Evolutionary conservation across 1,140 invertebrate genomes (phyloP).

Genomic region (Lasaia peninsularis): DNA sequence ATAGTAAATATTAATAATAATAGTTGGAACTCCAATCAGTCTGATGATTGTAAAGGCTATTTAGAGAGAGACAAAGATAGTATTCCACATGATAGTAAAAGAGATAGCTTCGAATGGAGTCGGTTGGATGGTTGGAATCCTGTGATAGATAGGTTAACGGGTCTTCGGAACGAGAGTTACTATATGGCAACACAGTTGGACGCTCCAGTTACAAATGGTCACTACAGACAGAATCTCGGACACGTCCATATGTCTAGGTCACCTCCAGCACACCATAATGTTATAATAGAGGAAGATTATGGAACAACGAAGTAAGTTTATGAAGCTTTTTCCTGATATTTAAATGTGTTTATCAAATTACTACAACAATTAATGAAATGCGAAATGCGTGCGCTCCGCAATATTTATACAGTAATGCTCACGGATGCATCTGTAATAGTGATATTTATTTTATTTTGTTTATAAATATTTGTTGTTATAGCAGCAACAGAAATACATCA

Average conservation of each 20-base stretch:
- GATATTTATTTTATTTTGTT: too few species aligned
- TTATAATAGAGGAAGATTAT: slow-evolving; percentile 86
- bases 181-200: slow-evolving; percentile 84
- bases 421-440: not conserved
- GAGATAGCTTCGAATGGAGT: slow-evolving; percentile 76
- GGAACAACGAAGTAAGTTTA: slow-evolving; percentile 57
- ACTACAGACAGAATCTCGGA: slow-evolving; percentile 49
- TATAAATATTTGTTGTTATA: too few species aligned
- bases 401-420: not conserved
- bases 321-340: not conserved
- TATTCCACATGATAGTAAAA: slow-evolving; percentile 61
- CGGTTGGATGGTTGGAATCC: slow-evolving; percentile 79
- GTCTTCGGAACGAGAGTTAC: slow-evolving; percentile 88
- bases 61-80: slow-evolving; percentile 68
- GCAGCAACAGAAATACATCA: too few species aligned
- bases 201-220: slow-evolving; percentile 50
- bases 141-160: slow-evolving; percentile 89
- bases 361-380: too few species aligned
- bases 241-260: slow-evolving; percentile 65
- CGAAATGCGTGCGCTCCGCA: too few species aligned
- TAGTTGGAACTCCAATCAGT: slow-evolving; percentile 71
- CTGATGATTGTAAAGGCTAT: slow-evolving; percentile 70
- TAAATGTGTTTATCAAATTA: too few species aligned
- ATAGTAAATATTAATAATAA: slow-evolving; percentile 73
- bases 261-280: slow-evolving; percentile 66